Base-by-base conservation (phyloP, 2,888 invertebrate genomes). In the Phaonia tiefii region DNA sequence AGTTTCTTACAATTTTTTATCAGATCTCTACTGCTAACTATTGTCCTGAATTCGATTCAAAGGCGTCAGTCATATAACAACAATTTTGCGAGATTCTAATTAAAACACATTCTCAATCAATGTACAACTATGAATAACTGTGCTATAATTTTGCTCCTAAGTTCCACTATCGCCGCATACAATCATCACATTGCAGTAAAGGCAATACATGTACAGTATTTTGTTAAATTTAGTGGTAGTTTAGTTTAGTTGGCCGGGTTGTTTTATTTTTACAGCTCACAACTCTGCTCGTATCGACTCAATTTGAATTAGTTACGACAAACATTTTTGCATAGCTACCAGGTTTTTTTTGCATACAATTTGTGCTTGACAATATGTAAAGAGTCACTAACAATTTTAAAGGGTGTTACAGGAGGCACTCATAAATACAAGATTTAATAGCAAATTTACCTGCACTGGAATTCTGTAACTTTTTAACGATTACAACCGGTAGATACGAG, bases 261-360 rank as follows among this genome's bases (percentile, higher is more conserved):
- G n/a, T n/a, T n/a, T n/a, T n/a, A n/a, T n/a, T n/a, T n/a, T n/a
- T 20, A 4, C 5, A 20, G 49, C 10, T 8, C 17, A 31, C 20
- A 49, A 7, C 20, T 5, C 20, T 5, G 49, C 49, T 49, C 8
- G 20, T 49, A 20, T 49, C 49, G 10, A 49, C 20, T 20, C 49
- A 49, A 49, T 49, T 49, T 49, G 15, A 20, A 49, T 49, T 20
- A 49, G 49, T 20, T 49, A 49, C 49, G 49, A 49, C 2, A 4
- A 46, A 3, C 1, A 46, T 46, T 46, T 46, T 46, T 46, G 49
- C 49, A 20, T 46, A 10, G 20, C 31, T 31, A 8, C 8, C 15
- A 49, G 4, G 42, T 49, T 20, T 20, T 31, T 49, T 20, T 20
- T 20, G 20, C 20, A 3, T 46, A 15, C 46, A 17, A 46, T 49